phyloP scores from a whole-genome alignment of 2,797 vertebrate genomes.

The Coccyzus lansbergi region DNA sequence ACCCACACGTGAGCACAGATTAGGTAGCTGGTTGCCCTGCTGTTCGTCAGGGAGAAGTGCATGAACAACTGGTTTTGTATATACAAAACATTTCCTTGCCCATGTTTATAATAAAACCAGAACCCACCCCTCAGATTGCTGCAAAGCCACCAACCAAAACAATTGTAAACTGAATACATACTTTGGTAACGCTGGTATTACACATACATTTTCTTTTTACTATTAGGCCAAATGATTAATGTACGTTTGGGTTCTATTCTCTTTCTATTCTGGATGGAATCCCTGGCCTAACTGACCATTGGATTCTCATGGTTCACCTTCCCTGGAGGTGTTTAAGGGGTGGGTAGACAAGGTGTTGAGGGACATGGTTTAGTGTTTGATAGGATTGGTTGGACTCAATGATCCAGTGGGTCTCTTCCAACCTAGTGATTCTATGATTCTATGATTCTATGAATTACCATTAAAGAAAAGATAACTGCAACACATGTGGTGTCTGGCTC shows the following conservation, averaged over 20 bases:
- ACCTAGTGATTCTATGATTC: too few relatives aligned
- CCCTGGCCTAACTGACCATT: too few relatives aligned
- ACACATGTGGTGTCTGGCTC: neutral
- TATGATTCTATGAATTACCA: neutral
- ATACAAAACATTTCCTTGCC: neutral
- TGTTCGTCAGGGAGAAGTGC: neutral
- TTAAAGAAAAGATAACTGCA: neutral
- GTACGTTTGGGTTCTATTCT: neutral
- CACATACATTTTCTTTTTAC: neutral
- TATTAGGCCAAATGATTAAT: neutral
- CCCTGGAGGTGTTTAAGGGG: too few relatives aligned
- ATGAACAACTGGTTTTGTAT: rapidly evolving
- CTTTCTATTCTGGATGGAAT: too few relatives aligned
- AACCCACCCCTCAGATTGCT: neutral
- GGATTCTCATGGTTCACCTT: too few relatives aligned
- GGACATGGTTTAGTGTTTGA: too few relatives aligned
- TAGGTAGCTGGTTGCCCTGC: neutral
- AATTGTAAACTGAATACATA: neutral
- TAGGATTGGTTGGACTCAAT: too few relatives aligned
- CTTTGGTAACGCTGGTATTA: neutral
- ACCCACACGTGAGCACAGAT: neutral
- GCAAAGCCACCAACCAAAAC: neutral
- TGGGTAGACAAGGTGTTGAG: too few relatives aligned
- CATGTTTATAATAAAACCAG: neutral
- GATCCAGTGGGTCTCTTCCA: too few relatives aligned